phyloP scores from a whole-genome alignment of 2,888 invertebrate genomes.

The Hyalella azteca region DNA sequence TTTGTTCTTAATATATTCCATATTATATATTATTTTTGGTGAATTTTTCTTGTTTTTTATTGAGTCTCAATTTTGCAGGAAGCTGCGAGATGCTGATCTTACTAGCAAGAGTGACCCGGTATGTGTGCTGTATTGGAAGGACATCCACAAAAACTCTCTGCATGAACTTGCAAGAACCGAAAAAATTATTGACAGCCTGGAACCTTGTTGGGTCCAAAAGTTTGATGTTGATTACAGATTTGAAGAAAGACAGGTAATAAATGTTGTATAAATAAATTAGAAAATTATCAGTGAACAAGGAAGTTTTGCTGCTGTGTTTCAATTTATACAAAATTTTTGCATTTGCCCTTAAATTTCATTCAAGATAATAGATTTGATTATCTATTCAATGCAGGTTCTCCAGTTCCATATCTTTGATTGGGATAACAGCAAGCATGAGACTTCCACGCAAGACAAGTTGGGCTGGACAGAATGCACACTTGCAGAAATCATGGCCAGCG shows the following conservation, averaged over 20 bases:
- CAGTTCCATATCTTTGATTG: constrained; percentile 66
- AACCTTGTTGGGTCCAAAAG: constrained; percentile 68
- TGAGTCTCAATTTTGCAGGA: no score
- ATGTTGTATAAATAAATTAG: no score
- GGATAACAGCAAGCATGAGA: constrained; percentile 61
- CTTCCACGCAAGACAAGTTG: constrained; percentile 65
- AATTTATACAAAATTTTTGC: no score
- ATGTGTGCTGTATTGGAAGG: constrained; percentile 64
- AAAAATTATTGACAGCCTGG: constrained; percentile 64
- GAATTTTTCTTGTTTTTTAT: no score
- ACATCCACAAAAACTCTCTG: constrained; percentile 62
- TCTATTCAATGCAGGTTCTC: no score
- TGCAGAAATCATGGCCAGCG: constrained; percentile 65
- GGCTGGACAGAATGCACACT: constrained; percentile 67
- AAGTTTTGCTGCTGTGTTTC: no score
- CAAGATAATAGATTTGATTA: no score
- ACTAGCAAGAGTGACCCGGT: constrained; percentile 69
- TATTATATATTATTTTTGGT: no score
- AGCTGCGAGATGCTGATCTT: constrained; percentile 66
- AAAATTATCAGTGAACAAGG: no score
- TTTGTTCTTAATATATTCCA: no score
- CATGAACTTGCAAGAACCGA: constrained; percentile 65
- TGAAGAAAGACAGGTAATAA: constrained; percentile 67
- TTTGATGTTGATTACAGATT: constrained; percentile 68
- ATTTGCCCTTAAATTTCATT: no score